phyloP scores from a whole-genome alignment of 2,888 invertebrate genomes.

The Trichopoda pennipes region DNA sequence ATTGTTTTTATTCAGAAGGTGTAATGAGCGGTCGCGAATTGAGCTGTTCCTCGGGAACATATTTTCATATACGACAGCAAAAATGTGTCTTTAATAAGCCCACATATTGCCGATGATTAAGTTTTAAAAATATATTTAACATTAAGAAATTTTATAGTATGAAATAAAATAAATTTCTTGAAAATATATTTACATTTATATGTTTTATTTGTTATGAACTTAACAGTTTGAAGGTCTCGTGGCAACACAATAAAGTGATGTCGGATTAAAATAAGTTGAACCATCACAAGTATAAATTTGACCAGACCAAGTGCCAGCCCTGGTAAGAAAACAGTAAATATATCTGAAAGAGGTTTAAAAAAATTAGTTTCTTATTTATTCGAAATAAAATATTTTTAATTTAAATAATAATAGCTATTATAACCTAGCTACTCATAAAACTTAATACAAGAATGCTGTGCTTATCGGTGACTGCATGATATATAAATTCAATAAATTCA shows the following conservation, averaged over 20 bases:
- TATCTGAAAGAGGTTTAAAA: slow-evolving; percentile 67
- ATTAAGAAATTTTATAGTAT: neutral
- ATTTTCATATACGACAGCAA: slow-evolving; percentile 70
- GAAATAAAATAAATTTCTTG: neutral
- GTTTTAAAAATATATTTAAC: neutral
- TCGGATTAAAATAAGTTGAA: slow-evolving; percentile 70
- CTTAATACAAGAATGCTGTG: no score
- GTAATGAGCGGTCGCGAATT: slow-evolving; percentile 71
- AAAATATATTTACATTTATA: no score
- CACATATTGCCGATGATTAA: slow-evolving; percentile 69
- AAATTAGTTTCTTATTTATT: no score
- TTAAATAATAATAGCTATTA: no score
- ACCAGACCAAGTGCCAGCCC: slow-evolving; percentile 71
- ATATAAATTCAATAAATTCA: no score
- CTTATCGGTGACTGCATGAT: no score
- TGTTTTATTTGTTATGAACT: neutral
- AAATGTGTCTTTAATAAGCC: slow-evolving; percentile 73
- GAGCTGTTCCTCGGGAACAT: slow-evolving; percentile 71
- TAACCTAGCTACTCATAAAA: no score
- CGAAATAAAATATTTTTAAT: no score
- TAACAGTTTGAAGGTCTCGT: slow-evolving; percentile 71
- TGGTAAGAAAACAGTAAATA: slow-evolving; percentile 70
- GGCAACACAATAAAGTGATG: slow-evolving; percentile 64
- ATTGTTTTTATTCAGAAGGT: slow-evolving; percentile 71
- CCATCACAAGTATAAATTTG: slow-evolving; percentile 73